Evolutionary conservation across 1,140 invertebrate species (phyloP).

Genomic region (Brachionus calyciflorus): DNA sequence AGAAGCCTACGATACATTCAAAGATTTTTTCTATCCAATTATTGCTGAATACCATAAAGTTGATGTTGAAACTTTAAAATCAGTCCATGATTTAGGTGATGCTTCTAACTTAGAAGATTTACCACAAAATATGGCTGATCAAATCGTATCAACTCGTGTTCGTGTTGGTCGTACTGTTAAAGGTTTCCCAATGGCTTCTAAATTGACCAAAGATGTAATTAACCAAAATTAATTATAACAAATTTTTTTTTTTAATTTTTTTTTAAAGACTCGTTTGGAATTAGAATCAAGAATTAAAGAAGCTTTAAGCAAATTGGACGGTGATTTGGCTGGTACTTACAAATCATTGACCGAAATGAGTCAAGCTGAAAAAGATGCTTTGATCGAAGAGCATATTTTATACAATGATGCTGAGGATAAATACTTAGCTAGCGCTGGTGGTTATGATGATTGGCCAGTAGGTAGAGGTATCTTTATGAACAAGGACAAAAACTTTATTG

Average conservation of each 20-base stretch:
- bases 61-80: slow-evolving; percentile 27
- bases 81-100: slow-evolving; percentile 45
- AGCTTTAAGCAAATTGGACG: slow-evolving; percentile 28
- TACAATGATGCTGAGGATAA: slow-evolving; percentile 43
- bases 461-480: slow-evolving; percentile 62
- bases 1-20: slow-evolving; percentile 52
- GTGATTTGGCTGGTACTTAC: slow-evolving; percentile 45
- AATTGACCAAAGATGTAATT: slow-evolving; percentile 44
- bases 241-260: not conserved
- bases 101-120: slow-evolving; percentile 30
- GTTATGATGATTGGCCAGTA: slow-evolving; percentile 47
- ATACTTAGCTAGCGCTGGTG: slow-evolving; percentile 42
- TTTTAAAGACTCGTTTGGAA: slow-evolving; percentile 33
- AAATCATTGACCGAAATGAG: slow-evolving; percentile 47
- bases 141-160: slow-evolving; percentile 46
- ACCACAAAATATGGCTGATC: slow-evolving; percentile 2
- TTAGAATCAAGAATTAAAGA: slow-evolving; percentile 38
- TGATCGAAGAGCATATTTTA: slow-evolving; percentile 47
- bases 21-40: slow-evolving; percentile 52
- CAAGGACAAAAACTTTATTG: slow-evolving; percentile 90
- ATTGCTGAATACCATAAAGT: slow-evolving; percentile 54
- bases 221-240: not conserved
- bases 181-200: slow-evolving; percentile 42
- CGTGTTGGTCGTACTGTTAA: slow-evolving; percentile 35
- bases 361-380: slow-evolving; percentile 24